These are phyloP conservation scores for Zalophus californianus DNA, from an alignment of 2,797 vertebrate genomes.

Conservation along the genomic window DNA sequence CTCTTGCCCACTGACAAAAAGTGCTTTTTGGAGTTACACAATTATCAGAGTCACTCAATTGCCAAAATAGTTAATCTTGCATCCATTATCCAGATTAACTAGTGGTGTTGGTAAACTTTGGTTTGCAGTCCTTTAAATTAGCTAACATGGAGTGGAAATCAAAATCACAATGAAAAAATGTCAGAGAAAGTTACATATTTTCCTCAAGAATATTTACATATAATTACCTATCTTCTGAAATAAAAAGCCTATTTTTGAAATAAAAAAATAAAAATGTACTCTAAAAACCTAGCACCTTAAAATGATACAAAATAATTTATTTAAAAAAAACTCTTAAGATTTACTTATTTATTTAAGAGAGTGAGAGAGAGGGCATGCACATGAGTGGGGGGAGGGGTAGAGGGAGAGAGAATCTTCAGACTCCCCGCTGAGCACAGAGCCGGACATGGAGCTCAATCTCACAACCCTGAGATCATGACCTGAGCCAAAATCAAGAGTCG, in stretches of 20 bases:
- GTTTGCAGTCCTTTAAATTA: neutral
- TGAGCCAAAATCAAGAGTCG: neutral
- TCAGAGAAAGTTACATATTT: neutral
- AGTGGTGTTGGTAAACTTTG: neutral
- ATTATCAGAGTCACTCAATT: neutral
- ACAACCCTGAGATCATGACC: neutral
- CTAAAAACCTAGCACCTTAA: neutral
- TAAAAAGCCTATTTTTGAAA: neutral
- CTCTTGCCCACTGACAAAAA: neutral
- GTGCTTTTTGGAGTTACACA: neutral
- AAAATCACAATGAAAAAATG: constrained; percentile 48
- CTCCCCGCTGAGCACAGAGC: neutral
- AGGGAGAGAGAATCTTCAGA: neutral
- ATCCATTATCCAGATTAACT: neutral
- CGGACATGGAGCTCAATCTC: neutral
- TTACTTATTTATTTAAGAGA: neutral
- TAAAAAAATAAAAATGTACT: neutral
- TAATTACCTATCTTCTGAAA: constrained; percentile 20
- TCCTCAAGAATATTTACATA: constrained; percentile 26
- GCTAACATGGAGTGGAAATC: neutral
- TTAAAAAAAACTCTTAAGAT: neutral
- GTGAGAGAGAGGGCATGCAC: neutral
- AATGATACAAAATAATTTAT: constrained; percentile 15
- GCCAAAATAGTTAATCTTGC: constrained; percentile 28
- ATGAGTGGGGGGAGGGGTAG: neutral